A percentile compares a stretch with the other conserved stretches of the same genome.
Evolutionary conservation across 2,113 vertebrate species (phyloP).

Genomic region (Centrocercus urophasianus): DNA sequence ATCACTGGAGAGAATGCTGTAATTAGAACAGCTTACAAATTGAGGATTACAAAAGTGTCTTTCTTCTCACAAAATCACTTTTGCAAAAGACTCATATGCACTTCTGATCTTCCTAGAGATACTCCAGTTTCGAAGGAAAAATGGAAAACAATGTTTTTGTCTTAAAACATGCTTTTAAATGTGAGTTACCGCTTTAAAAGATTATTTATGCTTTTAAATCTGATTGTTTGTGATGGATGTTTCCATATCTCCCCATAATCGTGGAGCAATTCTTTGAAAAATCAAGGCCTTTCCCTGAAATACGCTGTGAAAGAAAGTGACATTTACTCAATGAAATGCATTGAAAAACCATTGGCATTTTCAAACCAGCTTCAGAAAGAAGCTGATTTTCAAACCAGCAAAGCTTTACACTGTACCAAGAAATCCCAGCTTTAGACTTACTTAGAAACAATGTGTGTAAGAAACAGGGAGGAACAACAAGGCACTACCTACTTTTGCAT

Average conservation of each 20-base stretch:
- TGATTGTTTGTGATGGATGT: not conserved
- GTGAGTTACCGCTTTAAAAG: not conserved
- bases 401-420: not conserved
- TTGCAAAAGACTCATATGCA: not conserved
- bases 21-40: not conserved
- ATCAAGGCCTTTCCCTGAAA: not conserved
- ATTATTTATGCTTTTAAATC: not conserved
- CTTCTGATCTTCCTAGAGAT: not conserved
- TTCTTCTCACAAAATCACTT: not conserved
- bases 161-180: not conserved
- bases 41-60: not conserved
- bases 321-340: not conserved
- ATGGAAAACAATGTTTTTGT: fast-evolving
- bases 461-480: not conserved
- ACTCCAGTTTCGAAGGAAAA: not conserved
- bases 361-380: not conserved
- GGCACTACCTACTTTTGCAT: not conserved
- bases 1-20: not conserved
- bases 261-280: not conserved
- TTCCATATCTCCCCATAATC: not conserved
- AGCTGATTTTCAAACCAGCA: not conserved
- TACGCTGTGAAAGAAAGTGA: not conserved
- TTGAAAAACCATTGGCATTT: not conserved
- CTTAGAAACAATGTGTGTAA: not conserved
- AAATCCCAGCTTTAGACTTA: not conserved